Conservation (phyloP, 2,888 invertebrate species). For the Tetragonisca angustula region DNA sequence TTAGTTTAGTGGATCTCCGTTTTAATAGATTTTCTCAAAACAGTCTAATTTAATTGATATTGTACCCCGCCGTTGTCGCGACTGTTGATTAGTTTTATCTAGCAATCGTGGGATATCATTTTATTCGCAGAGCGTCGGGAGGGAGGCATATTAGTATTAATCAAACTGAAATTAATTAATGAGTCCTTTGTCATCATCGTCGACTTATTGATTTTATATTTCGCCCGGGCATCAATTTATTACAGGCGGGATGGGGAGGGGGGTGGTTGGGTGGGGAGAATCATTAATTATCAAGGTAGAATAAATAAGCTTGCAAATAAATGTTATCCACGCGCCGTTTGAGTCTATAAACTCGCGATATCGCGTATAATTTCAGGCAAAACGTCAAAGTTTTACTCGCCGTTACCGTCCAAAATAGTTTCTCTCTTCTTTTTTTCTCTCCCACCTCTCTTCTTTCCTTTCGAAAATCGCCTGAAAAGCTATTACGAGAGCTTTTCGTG, state of each 20-base stretch:
- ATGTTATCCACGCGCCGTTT: slow-evolving; percentile 6
- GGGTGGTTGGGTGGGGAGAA: background rate
- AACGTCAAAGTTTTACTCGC: background rate
- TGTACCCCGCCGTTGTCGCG: too few relatives aligned
- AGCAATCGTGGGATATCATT: background rate
- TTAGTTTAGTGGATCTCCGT: background rate
- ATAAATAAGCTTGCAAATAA: slow-evolving; percentile 15
- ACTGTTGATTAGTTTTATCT: background rate
- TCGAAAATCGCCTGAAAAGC: background rate
- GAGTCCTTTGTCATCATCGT: background rate
- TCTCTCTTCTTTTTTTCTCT: background rate
- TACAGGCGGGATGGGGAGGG: background rate
- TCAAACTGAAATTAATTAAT: slow-evolving; percentile 14
- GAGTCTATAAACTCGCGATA: background rate
- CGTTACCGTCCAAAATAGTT: background rate
- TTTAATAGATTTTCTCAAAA: background rate
- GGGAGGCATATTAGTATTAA: background rate
- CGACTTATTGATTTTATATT: slow-evolving; percentile 7
- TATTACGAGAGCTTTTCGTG: background rate
- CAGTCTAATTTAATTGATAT: background rate
- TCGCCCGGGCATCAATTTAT: slow-evolving; percentile 1
- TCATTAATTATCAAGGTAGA: slow-evolving; percentile 22
- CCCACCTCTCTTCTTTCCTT: too few relatives aligned
- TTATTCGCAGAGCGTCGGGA: background rate
- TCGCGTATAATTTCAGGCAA: background rate